Evolutionary conservation across 2,113 vertebrate genomes (phyloP).

Genomic region (Acanthisitta chloris): DNA sequence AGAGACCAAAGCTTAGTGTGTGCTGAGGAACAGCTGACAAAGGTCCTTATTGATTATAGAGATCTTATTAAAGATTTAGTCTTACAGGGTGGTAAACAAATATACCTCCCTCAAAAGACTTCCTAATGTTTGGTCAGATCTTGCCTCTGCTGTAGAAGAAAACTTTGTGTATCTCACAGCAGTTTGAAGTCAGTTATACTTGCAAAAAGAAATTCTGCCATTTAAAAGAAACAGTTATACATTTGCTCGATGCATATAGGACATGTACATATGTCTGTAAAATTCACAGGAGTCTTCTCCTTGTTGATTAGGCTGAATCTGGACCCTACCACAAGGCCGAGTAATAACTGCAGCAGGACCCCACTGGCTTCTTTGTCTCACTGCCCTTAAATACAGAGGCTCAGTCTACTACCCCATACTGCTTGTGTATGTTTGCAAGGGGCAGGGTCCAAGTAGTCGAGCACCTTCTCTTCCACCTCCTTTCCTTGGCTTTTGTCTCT

Average conservation of each 20-base stretch:
- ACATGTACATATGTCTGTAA: not conserved
- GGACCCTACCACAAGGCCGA: not conserved
- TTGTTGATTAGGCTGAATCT: not conserved
- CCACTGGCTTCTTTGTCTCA: not conserved
- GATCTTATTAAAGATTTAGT: not conserved
- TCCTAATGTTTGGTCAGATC: not conserved
- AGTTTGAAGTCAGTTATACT: not conserved
- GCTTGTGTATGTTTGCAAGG: rapidly evolving
- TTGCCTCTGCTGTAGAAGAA: not conserved
- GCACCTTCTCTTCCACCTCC: not conserved
- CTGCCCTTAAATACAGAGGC: not conserved
- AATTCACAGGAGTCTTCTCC: not conserved
- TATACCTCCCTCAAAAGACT: not conserved
- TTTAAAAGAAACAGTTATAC: not conserved
- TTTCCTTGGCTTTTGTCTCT: not conserved
- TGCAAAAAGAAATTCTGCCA: not conserved
- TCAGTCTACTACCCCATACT: not conserved
- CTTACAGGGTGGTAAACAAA: not conserved
- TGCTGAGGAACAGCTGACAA: not conserved
- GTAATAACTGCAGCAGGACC: not conserved
- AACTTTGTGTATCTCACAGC: not conserved
- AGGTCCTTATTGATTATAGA: not conserved
- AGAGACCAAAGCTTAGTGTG: not conserved
- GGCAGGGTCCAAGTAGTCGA: rapidly evolving
- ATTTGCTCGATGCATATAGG: not conserved